Evolutionary conservation across 2,888 invertebrate genomes (phyloP).

Genomic region (Thecophora atra): DNA sequence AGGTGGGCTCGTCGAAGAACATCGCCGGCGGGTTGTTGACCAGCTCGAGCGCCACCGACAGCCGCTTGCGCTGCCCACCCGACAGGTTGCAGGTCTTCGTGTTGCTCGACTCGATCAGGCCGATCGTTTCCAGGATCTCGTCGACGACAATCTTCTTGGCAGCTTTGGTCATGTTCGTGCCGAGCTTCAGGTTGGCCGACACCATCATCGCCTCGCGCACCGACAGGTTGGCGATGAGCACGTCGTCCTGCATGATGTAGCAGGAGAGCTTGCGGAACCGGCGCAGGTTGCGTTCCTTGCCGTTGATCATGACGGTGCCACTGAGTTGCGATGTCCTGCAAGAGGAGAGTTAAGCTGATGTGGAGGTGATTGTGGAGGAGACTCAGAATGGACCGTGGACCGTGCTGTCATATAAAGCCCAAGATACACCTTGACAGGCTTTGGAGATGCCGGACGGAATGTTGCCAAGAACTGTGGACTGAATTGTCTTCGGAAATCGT

Average conservation of each 20-base stretch:
- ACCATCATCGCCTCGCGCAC: conserved; percentile 94
- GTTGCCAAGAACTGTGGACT: too few species aligned
- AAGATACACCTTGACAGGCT: too few species aligned
- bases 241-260: conserved; percentile 97
- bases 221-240: conserved; percentile 86
- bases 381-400: too few species aligned
- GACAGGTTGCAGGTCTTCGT: conserved; percentile 85
- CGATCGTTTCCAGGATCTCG: conserved; percentile 86
- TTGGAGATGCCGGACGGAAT: too few species aligned
- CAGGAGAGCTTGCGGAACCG: conserved; percentile 93
- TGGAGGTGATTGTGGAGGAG: too few species aligned
- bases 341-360: conserved; percentile 41
- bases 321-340: conserved; percentile 83
- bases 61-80: conserved; percentile 89
- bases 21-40: conserved; percentile 97
- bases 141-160: conserved; percentile 83
- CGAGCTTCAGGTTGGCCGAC: conserved; percentile 91
- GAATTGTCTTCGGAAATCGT: too few species aligned
- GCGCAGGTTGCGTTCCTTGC: conserved; percentile 84
- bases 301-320: conserved; percentile 88
- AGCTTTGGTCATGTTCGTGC: conserved; percentile 76
- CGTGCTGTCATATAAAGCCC: too few species aligned
- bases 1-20: conserved; percentile 96
- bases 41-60: conserved; percentile 91
- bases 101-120: conserved; percentile 80